phyloP scores from a whole-genome alignment of 1,140 invertebrate genomes.

The Drosophila paulistorum region DNA sequence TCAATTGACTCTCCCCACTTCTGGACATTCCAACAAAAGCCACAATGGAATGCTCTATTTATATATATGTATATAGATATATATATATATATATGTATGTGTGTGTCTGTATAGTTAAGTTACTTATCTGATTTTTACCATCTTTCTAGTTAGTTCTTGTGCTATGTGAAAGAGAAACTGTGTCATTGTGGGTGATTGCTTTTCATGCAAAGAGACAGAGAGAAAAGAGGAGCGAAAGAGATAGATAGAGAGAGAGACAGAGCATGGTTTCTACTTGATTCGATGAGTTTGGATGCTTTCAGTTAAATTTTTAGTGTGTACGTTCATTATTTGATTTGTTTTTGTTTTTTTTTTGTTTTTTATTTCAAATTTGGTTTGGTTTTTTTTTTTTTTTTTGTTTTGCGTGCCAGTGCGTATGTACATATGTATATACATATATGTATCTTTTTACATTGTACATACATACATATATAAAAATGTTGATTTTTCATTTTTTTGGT shows the following conservation, averaged over 20 bases:
- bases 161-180: background rate
- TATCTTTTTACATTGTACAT: constrained; percentile 4
- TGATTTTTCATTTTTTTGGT: constrained; percentile 28
- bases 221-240: background rate
- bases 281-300: constrained; percentile 1
- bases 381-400: background rate
- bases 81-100: constrained; percentile 19
- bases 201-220: background rate
- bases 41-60: constrained; percentile 17
- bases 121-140: constrained; percentile 27
- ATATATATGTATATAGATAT: constrained; percentile 8
- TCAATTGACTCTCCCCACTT: background rate
- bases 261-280: background rate
- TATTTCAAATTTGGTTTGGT: background rate
- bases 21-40: constrained; percentile 13
- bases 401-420: constrained; percentile 9
- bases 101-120: constrained; percentile 16
- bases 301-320: background rate
- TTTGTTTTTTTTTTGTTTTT: background rate
- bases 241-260: background rate
- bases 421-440: constrained; percentile 11
- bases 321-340: background rate
- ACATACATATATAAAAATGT: constrained; percentile 17
- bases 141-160: background rate
- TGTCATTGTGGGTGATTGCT: background rate